These are phyloP conservation scores for Monoplex corrugatus DNA, from an alignment of 2,888 invertebrate species.

Conservation along the genomic window DNA sequence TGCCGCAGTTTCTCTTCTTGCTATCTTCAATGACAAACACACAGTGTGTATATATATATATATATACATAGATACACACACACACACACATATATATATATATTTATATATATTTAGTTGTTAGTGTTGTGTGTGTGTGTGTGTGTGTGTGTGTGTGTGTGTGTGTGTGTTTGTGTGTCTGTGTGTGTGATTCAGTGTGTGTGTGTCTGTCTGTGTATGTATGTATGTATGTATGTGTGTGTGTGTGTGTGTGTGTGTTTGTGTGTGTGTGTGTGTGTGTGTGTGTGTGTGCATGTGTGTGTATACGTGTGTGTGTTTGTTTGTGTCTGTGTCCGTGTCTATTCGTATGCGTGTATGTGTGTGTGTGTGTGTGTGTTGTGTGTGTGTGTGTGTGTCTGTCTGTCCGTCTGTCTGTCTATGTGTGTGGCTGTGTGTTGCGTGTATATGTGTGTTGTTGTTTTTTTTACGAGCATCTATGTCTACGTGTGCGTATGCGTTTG, in stretches of 20 bases:
- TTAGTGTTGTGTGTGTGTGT: too few relatives aligned
- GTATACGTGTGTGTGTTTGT: neutral
- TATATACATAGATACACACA: too few relatives aligned
- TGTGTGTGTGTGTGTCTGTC: conserved; percentile 32
- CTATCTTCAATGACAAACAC: too few relatives aligned
- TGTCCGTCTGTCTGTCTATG: conserved; percentile 19
- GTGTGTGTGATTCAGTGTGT: neutral
- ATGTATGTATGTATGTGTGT: neutral
- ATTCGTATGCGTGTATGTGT: neutral
- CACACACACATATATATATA: too few relatives aligned
- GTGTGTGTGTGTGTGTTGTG: conserved; percentile 37
- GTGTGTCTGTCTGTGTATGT: neutral
- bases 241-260: neutral
- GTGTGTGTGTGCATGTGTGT: neutral
- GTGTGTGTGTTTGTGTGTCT: neutral
- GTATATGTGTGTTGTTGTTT: neutral
- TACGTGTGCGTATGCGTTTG: too few relatives aligned
- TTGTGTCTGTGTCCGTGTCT: neutral
- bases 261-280: neutral
- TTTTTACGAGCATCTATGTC: too few relatives aligned
- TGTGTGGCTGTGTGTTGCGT: neutral
- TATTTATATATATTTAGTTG: too few relatives aligned
- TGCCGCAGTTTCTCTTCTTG: neutral
- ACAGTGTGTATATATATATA: too few relatives aligned
- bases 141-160: neutral